These are phyloP conservation scores for Epinephelus moara DNA, from an alignment of 2,113 vertebrate species.

Conservation along the genomic window DNA sequence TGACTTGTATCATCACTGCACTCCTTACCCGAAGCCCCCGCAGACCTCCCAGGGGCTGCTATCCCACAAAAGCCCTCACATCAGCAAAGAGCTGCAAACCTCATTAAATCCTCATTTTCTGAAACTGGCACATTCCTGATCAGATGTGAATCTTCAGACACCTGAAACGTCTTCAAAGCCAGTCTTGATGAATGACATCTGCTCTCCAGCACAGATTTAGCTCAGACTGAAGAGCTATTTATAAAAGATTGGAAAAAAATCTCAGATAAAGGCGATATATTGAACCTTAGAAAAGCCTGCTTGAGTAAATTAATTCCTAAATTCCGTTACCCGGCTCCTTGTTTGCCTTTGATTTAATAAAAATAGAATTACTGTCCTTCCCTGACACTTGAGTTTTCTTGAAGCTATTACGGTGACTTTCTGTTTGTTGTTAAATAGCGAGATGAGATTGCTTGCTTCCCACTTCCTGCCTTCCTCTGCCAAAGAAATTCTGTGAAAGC, in stretches of 20 bases:
- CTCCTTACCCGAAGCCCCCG: slow-evolving; percentile 22
- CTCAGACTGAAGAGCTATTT: slow-evolving; percentile 29
- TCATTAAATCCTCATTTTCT: slow-evolving; percentile 22
- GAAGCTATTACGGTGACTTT: neutral
- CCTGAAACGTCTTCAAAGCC: neutral
- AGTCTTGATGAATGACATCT: slow-evolving; percentile 8
- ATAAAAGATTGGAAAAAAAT: slow-evolving; percentile 13
- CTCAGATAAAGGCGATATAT: neutral
- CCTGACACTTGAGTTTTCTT: neutral
- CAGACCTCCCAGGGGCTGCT: slow-evolving; percentile 24
- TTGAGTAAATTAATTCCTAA: neutral
- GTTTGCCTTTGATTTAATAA: slow-evolving; percentile 15
- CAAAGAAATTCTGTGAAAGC: slow-evolving; percentile 26
- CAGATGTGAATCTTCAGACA: slow-evolving; percentile 8
- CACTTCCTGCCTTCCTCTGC: slow-evolving; percentile 31
- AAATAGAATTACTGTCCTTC: neutral
- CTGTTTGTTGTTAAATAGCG: slow-evolving; percentile 1
- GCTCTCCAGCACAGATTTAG: slow-evolving; percentile 17
- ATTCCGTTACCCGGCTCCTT: neutral
- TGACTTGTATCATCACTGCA: slow-evolving; percentile 48
- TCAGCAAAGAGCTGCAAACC: slow-evolving; percentile 53
- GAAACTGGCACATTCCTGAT: neutral
- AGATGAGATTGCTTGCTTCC: slow-evolving; percentile 9
- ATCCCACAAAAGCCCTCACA: slow-evolving; percentile 24
- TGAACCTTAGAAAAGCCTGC: neutral